Evolutionary conservation across 2,113 vertebrate genomes (phyloP).

Genomic region (Enhydra lutris): DNA sequence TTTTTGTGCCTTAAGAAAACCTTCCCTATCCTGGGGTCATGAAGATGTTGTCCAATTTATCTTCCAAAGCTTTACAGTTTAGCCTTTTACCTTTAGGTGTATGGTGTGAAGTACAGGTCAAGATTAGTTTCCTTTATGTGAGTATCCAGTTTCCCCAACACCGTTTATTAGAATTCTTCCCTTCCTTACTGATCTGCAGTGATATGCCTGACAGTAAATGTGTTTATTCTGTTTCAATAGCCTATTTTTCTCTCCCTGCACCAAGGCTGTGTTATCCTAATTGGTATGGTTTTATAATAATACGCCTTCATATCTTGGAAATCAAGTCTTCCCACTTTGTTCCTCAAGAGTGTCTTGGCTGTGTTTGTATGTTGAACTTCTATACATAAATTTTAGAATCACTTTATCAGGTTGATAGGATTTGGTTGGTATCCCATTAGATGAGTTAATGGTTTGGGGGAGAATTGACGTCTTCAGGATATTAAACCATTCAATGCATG

Average conservation of each 20-base stretch:
- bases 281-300: not conserved
- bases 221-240: not conserved
- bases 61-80: not conserved
- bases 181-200: not conserved
- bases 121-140: not conserved
- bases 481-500: not conserved
- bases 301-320: not conserved
- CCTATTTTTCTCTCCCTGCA: not conserved
- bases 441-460: not conserved
- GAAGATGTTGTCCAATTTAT: not conserved
- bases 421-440: not conserved
- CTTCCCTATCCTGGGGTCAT: not conserved
- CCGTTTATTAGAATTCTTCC: not conserved
- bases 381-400: not conserved
- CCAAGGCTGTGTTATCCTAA: not conserved
- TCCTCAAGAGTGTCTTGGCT: not conserved
- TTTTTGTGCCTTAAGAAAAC: conserved; percentile 17
- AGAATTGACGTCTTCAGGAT: not conserved
- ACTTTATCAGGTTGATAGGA: not conserved
- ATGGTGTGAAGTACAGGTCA: not conserved
- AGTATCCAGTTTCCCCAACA: not conserved
- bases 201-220: not conserved
- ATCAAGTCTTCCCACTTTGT: not conserved
- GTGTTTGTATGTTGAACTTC: not conserved
- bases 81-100: not conserved